A percentile compares a stretch with the other conserved stretches of the same genome.
Conservation (phyloP, 2,888 invertebrate species). For the Cyclophora albipunctata region DNA sequence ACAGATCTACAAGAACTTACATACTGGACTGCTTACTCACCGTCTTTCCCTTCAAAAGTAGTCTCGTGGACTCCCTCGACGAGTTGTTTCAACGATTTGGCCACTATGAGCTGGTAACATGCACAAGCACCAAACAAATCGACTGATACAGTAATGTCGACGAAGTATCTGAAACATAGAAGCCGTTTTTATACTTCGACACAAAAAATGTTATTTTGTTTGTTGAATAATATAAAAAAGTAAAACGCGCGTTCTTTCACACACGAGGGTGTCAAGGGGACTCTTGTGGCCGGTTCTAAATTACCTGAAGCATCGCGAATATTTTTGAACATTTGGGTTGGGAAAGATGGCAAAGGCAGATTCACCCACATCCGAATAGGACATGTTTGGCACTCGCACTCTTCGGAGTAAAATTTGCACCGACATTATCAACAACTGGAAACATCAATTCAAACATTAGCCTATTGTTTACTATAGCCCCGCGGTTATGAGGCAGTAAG, state of each 20-base stretch:
- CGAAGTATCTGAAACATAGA: constrained; percentile 29
- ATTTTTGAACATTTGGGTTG: constrained; percentile 29
- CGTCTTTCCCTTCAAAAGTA: constrained; percentile 21
- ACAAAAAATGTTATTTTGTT: not conserved
- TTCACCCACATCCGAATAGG: constrained; percentile 55
- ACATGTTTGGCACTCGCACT: constrained; percentile 35
- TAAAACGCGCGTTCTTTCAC: no score
- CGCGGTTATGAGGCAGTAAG: no score
- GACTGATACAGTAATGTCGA: constrained; percentile 41
- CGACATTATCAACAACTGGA: constrained; percentile 39
- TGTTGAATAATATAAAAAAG: not conserved
- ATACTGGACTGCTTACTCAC: constrained; percentile 12
- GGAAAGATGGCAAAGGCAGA: constrained; percentile 38
- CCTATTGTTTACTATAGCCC: no score
- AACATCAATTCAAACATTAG: constrained; percentile 7
- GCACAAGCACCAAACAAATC: constrained; percentile 55
- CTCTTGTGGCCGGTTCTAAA: no score
- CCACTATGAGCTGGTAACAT: constrained; percentile 53
- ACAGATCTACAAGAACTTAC: no score
- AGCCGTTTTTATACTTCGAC: not conserved
- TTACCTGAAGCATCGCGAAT: constrained; percentile 39
- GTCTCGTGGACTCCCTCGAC: constrained; percentile 32
- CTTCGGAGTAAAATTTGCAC: constrained; percentile 43
- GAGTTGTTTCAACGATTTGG: constrained; percentile 51
- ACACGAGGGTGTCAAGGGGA: no score